Evolutionary conservation across 2,797 vertebrate species (phyloP), one percentile per base, ranked within the genome.

Genomic region (Morus bassanus): DNA sequence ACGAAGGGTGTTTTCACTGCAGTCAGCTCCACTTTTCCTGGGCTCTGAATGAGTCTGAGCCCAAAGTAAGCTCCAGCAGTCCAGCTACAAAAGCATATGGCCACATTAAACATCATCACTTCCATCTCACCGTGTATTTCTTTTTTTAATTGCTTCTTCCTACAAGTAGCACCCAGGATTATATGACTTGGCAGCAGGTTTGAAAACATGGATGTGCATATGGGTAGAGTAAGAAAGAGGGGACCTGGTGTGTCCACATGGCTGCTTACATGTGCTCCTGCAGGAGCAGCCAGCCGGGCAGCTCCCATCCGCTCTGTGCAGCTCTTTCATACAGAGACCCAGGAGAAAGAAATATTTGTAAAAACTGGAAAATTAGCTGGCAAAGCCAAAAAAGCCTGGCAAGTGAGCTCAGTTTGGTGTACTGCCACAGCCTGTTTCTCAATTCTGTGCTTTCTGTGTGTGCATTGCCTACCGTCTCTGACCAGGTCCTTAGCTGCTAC

Each of bases 351-450:
- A 88, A 88, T 69, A 65, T 37, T 88, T 91, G 88, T 95, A 35
- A 84, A 92, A 95, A 48, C 35, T 84, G 82, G 78, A 81, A 96
- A 93, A 86, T 41, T 81, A 94, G 73, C 73, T 86, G 84, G 73
- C 13, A 93, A 96, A 85, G 77, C 60, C 80, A 64, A 39, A 83
- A 77, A 77, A 67, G 35, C 9, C 76, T 92, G 79, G 76, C 73
- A 86, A 92, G 69, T 16, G 43, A 41, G n/a, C 51, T 91, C 25
- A 21, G 43, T 48, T 80, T 57, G 53, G 70, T 91, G 17, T 72
- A 43, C 64, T 61, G 84, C 75, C 88, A 78, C 57, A 77, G 46
- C 4, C 61, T 80, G 41, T 77, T 96, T 92, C 78, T 96, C 91
- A 95, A 50, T 94, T 91, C 59, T 45, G 54, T 43, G 61, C 74